A percentile compares a stretch with the other conserved stretches of the same genome.
Conservation (phyloP, 2,113 vertebrate species). For the Labeo rohita region DNA sequence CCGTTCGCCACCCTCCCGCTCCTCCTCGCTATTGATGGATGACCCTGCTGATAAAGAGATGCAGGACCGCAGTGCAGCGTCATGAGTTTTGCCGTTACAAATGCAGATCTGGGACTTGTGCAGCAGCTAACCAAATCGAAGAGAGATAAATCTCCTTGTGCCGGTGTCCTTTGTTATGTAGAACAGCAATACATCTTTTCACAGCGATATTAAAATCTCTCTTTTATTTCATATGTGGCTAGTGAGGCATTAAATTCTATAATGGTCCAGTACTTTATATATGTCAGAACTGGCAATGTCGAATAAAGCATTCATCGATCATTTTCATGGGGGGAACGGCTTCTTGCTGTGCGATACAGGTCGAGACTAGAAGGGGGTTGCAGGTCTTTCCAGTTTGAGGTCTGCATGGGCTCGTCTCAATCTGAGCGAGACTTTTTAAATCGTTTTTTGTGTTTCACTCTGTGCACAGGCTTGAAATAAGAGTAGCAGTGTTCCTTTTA, state of each 20-base stretch:
- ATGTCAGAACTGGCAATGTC: constrained; percentile 31
- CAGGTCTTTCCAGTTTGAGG: background rate
- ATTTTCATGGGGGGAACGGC: background rate
- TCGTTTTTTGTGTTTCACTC: background rate
- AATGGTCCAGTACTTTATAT: constrained; percentile 28
- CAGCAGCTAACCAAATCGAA: background rate
- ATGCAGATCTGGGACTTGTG: constrained; percentile 36
- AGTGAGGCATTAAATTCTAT: constrained; percentile 33
- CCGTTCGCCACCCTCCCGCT: background rate
- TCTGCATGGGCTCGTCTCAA: background rate
- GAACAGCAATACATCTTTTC: constrained; percentile 42
- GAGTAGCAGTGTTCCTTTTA: background rate
- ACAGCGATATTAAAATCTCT: constrained; percentile 39
- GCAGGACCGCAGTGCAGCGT: constrained; percentile 12
- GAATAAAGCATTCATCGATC: constrained; percentile 12
- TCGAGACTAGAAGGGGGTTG: background rate
- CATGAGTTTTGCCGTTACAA: constrained; percentile 14
- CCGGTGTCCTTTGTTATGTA: constrained; percentile 1
- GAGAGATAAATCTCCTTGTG: constrained; percentile 27
- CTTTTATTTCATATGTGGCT: constrained; percentile 37
- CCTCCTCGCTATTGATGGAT: constrained; percentile 28
- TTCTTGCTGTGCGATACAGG: background rate
- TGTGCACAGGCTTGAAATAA: background rate
- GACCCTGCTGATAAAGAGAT: constrained; percentile 32
- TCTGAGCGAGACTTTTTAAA: background rate